Conservation (phyloP, 2,888 invertebrate species). For the Polymixis lichenea region DNA sequence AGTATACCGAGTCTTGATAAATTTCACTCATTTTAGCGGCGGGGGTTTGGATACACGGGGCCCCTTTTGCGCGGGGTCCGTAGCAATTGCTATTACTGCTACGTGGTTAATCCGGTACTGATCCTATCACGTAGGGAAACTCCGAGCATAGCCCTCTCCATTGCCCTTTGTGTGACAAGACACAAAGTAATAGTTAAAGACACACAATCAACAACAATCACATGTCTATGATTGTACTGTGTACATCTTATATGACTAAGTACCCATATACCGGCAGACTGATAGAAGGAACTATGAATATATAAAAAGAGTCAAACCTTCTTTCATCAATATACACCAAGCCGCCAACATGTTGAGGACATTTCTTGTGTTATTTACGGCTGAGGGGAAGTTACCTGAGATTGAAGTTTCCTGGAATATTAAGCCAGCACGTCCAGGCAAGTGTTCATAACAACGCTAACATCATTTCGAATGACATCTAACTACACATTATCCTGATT, state of each 20-base stretch:
- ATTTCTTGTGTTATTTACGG: slow-evolving; percentile 6
- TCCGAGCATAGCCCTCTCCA: too few relatives aligned
- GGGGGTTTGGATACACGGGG: too few relatives aligned
- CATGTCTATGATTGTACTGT: neutral
- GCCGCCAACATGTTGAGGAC: slow-evolving; percentile 17
- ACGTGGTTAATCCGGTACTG: too few relatives aligned
- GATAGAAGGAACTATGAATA: neutral
- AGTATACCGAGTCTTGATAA: too few relatives aligned
- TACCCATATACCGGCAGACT: neutral
- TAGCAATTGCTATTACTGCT: too few relatives aligned
- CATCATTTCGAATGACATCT: neutral
- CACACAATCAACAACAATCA: too few relatives aligned
- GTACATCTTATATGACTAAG: neutral
- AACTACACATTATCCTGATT: neutral
- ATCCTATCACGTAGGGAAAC: too few relatives aligned
- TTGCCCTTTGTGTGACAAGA: too few relatives aligned
- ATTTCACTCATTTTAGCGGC: too few relatives aligned
- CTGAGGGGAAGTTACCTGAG: neutral
- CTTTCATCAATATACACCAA: neutral
- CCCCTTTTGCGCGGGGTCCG: too few relatives aligned
- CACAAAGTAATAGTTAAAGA: too few relatives aligned
- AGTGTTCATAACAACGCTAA: neutral
- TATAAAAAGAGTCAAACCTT: slow-evolving; percentile 6
- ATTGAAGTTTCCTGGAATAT: neutral
- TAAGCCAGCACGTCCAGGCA: neutral